Base-by-base conservation (phyloP, 2,888 invertebrate species). In the Rotaria sp. region DNA sequence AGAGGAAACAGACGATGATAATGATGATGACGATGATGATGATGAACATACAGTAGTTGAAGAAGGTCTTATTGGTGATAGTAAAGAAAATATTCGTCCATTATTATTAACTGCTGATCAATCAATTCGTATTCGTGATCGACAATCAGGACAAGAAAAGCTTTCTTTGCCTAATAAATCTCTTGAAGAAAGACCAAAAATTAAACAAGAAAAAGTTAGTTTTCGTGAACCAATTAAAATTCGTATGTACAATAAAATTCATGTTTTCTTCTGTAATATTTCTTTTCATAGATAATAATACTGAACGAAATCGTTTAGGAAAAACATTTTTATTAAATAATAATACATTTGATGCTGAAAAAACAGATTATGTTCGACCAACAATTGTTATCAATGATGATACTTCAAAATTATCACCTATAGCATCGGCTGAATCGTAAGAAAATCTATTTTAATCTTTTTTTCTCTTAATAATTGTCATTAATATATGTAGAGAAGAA, bases 131-230 rank as follows among this genome's bases (percentile, higher is more conserved):
- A 41, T 67, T 30, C 67, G 67, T 35, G 67, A 67, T 38, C 67
- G 35, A 21, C 35, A 35, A 67, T 38, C 35, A 35, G 5, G 35
- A 67, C 15, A 67, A 35, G 67, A 67, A 67, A 67, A 67, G 18
- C 1, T 67, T 18, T 67, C 67, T 67, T 67, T 67, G 7, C 18
- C 30, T 2, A 67, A 67, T 67, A 67, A 30, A 35, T 67, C 67
- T 35, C 11, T 35, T 8, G 67, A 67, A 67, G 67, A 67, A 35
- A 67, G 35, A 67, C 15, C 30, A 30, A 67, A 67, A 35, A 67
- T 67, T 67, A 67, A 67, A 35, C 67, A 35, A 15, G 67, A 67
- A 67, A 67, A 67, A 67, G 67, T 67, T 35, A 67, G 67, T 67
- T 67, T 67, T 38, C 35, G 67, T 8, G 67, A 67, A 38, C 67